Base-by-base conservation (phyloP, 2,888 invertebrate genomes). In the Drosophila conformis region DNA sequence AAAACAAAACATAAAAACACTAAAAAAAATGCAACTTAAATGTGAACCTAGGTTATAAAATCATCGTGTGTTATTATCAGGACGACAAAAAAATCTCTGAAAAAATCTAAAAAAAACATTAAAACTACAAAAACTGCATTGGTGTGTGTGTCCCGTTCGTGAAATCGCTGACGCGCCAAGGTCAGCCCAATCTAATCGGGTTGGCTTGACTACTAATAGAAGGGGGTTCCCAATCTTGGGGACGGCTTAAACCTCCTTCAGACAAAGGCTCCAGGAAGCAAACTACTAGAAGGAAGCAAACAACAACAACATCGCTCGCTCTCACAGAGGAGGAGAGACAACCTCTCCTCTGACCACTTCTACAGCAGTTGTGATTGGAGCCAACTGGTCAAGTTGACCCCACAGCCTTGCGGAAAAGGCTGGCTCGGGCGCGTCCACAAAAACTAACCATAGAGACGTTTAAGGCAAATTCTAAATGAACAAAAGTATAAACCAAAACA, bases 81-180 rank as follows among this genome's bases (percentile, higher is more conserved):
- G 88, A 82, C 74, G 64, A 64, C 53, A 73, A 66, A 66, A 66
- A 76, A 80, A 84, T 42, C 72, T 79, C 82, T 77, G 56, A 76
- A 70, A 86, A 87, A 89, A 70, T 59, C 64, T 27, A 48, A 57
- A 79, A 79, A 86, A 80, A 87, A 87, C 82, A 79, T 76, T 89
- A 88, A 87, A 67, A 71, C 64, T 71, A 54, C 83, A 74, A 82
- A 85, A 79, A 72, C 56, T 90, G 89, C 90, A 90, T 90, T 89
- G 87, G 87, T 91, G 91, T 87, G 84, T 90, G 87, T 87, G 90
- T 91, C 90, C 91, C 91, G 90, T 91, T 91, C 90, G 89, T 87
- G 90, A 71, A 90, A 90, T 90, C 89, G 87, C 91, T 82, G 85
- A 76, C 85, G 76, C 80, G 80, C 71, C 85, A 72, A 69, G 54